Evolutionary conservation across 2,888 invertebrate genomes (phyloP).

Genomic region (Amphiduros pacificus): DNA sequence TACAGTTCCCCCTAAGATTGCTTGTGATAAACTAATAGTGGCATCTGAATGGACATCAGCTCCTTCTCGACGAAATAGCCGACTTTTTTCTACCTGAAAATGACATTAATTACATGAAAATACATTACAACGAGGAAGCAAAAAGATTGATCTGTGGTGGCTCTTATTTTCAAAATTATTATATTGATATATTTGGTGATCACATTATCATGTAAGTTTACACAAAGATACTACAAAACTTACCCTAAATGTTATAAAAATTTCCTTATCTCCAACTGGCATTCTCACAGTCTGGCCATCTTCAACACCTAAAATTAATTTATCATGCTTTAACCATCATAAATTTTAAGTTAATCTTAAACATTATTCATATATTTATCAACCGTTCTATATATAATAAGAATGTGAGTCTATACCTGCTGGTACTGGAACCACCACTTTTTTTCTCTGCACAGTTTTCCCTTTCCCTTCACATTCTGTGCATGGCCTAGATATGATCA

Average conservation of each 20-base stretch:
- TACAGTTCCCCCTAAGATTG: slow-evolving; percentile 88
- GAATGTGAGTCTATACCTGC: slow-evolving; percentile 65
- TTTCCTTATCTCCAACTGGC: slow-evolving; percentile 83
- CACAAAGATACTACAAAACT: slow-evolving; percentile 13
- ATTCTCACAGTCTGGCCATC: slow-evolving; percentile 96
- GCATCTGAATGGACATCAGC: slow-evolving; percentile 96
- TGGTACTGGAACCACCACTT: slow-evolving; percentile 90
- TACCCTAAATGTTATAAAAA: slow-evolving; percentile 92
- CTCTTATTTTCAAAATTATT: no score
- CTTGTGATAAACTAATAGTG: slow-evolving; percentile 85
- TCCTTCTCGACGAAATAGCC: slow-evolving; percentile 88
- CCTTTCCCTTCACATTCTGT: slow-evolving; percentile 92
- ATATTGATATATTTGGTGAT: no score
- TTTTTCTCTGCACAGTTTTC: slow-evolving; percentile 82
- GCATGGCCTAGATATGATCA: slow-evolving; percentile 89
- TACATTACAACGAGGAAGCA: no score
- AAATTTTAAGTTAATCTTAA: background rate
- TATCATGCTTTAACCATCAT: background rate
- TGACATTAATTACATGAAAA: slow-evolving; percentile 2
- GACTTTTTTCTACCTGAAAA: slow-evolving; percentile 68
- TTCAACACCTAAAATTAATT: slow-evolving; percentile 69
- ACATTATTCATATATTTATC: background rate
- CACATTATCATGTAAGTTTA: no score
- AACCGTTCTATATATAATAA: no score
- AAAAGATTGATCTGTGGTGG: no score